phyloP scores from a whole-genome alignment of 2,888 invertebrate genomes.

The Acronicta alni region DNA sequence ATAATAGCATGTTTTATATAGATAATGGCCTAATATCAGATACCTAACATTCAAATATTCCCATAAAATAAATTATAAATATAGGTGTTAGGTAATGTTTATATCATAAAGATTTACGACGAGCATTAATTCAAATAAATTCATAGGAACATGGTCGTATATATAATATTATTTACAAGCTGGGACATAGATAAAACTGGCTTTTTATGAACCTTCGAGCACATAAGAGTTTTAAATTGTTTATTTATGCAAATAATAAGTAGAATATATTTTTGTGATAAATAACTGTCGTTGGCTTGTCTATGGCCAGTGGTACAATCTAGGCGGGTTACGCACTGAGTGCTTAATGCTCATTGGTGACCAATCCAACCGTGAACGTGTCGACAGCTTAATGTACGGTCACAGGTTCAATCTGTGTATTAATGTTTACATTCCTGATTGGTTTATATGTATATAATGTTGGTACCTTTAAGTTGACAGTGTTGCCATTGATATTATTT shows the following conservation, averaged over 20 bases:
- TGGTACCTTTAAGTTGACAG: no score
- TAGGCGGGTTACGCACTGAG: not conserved
- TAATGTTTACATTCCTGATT: no score
- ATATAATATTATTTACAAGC: conserved; percentile 23
- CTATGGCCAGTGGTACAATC: not conserved
- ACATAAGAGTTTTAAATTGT: conserved; percentile 33
- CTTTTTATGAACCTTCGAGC: conserved; percentile 20
- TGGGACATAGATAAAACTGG: conserved; percentile 25
- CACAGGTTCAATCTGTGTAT: not conserved
- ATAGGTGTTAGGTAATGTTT: conserved; percentile 18
- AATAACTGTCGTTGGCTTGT: conserved; percentile 14
- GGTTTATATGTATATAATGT: no score
- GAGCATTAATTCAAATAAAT: conserved; percentile 36
- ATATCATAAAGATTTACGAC: conserved; percentile 19
- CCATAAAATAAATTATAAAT: conserved; percentile 18
- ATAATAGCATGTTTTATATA: no score
- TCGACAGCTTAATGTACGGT: not conserved
- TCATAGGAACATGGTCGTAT: conserved; percentile 20
- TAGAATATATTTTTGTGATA: conserved; percentile 21
- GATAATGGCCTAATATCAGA: not conserved
- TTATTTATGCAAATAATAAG: conserved; percentile 42
- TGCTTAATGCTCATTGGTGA: not conserved
- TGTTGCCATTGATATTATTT: no score
- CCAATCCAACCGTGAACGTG: not conserved
- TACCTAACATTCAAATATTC: not conserved